A percentile compares a stretch with the other conserved stretches of the same genome.
Evolutionary conservation across 1,140 invertebrate genomes (phyloP).

Genomic region (Eueides isabella): DNA sequence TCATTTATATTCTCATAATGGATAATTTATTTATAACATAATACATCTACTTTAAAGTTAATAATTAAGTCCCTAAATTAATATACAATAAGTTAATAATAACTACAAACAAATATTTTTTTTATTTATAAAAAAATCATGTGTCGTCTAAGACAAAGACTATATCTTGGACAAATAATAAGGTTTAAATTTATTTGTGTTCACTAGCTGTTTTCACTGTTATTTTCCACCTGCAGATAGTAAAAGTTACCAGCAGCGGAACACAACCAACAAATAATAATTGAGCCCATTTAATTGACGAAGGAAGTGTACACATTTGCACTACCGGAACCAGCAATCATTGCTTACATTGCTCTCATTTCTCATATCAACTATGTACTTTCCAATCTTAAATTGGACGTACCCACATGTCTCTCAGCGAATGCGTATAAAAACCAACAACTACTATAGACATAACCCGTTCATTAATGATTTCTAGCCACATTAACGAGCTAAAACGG

Average conservation of each 20-base stretch:
- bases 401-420: slow-evolving; percentile 37
- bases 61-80: too few species aligned
- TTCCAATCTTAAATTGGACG: slow-evolving; percentile 54
- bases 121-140: too few species aligned
- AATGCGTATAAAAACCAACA: slow-evolving; percentile 40
- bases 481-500: slow-evolving; percentile 42
- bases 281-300: not conserved
- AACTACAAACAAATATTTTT: too few species aligned
- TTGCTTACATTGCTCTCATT: slow-evolving; percentile 44
- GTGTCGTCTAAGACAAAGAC: too few species aligned
- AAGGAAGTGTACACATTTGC: slow-evolving; percentile 16
- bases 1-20: too few species aligned
- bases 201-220: not conserved
- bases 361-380: slow-evolving; percentile 46
- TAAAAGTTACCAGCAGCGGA: not conserved
- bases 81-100: too few species aligned
- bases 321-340: slow-evolving; percentile 31
- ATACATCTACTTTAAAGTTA: too few species aligned
- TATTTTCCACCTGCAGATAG: not conserved
- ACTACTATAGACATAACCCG: slow-evolving; percentile 36
- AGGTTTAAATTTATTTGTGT: not conserved
- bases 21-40: too few species aligned
- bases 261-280: slow-evolving; percentile 1
- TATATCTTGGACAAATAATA: not conserved
- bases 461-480: slow-evolving; percentile 46